These are phyloP conservation scores for Diloba caeruleocephala DNA, from an alignment of 2,888 invertebrate genomes.

Conservation along the genomic window DNA sequence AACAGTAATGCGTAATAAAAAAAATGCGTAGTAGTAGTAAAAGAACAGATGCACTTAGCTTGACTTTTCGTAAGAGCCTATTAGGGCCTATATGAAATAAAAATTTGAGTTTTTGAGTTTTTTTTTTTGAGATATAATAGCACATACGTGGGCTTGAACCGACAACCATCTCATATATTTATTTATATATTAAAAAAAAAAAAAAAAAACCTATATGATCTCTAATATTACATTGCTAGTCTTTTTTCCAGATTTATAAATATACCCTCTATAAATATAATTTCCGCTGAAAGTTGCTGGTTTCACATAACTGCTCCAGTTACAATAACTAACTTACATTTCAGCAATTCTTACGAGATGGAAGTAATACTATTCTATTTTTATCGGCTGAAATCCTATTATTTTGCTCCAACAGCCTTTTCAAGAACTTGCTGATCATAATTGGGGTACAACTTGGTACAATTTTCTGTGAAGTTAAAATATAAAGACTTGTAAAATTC, in stretches of 20 bases:
- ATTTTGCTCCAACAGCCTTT: conserved; percentile 27
- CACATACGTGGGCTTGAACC: background rate
- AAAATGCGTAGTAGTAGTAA: no score
- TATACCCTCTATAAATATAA: conserved; percentile 13
- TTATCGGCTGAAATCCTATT: conserved; percentile 25
- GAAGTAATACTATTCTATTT: conserved; percentile 21
- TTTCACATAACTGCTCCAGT: conserved; percentile 18
- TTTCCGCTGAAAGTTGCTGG: conserved; percentile 13
- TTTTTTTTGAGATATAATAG: background rate
- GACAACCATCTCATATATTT: background rate
- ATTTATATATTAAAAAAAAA: no score
- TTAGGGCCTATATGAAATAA: no score
- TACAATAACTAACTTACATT: conserved; percentile 40
- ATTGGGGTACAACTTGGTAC: conserved; percentile 19
- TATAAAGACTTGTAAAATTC: conserved; percentile 30
- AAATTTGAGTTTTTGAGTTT: no score
- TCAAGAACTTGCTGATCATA: conserved; percentile 28
- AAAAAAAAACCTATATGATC: background rate
- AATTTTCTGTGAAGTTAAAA: conserved; percentile 24
- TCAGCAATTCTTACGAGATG: conserved; percentile 31
- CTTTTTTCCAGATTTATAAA: conserved; percentile 14
- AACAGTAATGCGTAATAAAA: no score
- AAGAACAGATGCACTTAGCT: no score
- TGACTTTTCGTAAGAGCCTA: no score
- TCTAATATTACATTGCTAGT: conserved; percentile 6